Conservation (phyloP, 2,113 vertebrate species). For the Nematolebias whitei region DNA sequence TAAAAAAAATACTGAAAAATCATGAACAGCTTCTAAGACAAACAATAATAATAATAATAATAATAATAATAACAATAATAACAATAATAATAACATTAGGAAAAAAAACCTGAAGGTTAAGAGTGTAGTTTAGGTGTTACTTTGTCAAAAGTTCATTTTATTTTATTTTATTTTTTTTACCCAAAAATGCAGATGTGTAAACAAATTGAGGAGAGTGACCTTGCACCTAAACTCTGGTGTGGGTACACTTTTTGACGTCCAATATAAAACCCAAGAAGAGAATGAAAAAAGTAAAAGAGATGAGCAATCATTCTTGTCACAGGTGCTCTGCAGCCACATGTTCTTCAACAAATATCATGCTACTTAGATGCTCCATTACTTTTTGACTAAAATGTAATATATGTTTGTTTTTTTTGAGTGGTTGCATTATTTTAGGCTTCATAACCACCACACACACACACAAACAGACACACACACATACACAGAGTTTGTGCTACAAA, state of each 20-base stretch:
- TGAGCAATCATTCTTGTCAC: neutral
- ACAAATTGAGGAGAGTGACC: neutral
- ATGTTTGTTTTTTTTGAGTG: neutral
- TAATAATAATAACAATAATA: no score
- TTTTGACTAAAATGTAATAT: constrained; percentile 6
- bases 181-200: neutral
- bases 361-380: neutral
- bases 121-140: no score
- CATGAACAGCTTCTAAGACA: no score
- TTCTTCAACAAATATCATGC: neutral
- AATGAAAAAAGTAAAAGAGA: neutral
- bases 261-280: neutral
- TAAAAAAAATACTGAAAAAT: no score
- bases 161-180: no score
- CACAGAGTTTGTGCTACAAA: neutral
- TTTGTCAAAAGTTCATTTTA: no score
- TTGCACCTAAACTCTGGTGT: neutral
- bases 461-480: neutral
- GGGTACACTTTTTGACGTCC: no score
- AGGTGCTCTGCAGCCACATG: neutral
- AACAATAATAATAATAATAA: no score
- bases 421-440: constrained; percentile 28
- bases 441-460: constrained; percentile 22
- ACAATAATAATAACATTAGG: no score
- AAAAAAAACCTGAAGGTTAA: neutral